Base-by-base conservation (phyloP, 2,113 vertebrate genomes). In the Amblyopsis rosae region DNA sequence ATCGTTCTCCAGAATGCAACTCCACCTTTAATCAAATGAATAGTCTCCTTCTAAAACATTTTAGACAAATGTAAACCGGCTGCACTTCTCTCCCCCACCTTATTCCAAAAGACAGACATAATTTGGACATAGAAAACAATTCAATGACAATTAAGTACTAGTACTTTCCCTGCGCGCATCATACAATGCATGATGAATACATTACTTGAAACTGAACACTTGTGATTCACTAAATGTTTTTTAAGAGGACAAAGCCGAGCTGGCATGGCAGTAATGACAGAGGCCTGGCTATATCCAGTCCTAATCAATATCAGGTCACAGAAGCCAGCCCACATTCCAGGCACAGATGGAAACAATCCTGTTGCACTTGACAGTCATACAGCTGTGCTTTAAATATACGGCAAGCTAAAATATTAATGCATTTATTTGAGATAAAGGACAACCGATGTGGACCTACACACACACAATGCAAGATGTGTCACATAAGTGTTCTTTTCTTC, bases 271-370 rank as follows among this genome's bases (percentile, higher is more conserved):
- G 64, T 75, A 64, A 73, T 68, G 65, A 76, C 80, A 85, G 64
- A 77, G 72, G 12, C 19, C 57, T 54, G 69, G 68, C 81, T 85
- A 86, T 85, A 86, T 83, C 68, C 68, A 56, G 35, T 70, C 17
- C 74, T 73, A 82, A 90, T 89, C 85, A 82, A 90, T 88, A 82
- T 64, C 1, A 50, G 76, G 85, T 82, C 80, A 72, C 80, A 79
- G 51, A 12, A 74, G 59, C 82, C 65, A 71, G 59, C 47, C 41
- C 72, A 74, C 82, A 77, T 86, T 83, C 82, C 83, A 81, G 73
- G 65, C 83, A 83, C 69, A 78, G 63, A 75, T 54, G 59, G 68
- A 32, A 56, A 61, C 12, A 65, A 48, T 55, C 16, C n/a, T 19
- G 49, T 65, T 69, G 50, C 48, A 65, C n/a, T 62, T 9, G 11